phyloP scores from a whole-genome alignment of 2,797 vertebrate species.

The Alectoris magna region DNA sequence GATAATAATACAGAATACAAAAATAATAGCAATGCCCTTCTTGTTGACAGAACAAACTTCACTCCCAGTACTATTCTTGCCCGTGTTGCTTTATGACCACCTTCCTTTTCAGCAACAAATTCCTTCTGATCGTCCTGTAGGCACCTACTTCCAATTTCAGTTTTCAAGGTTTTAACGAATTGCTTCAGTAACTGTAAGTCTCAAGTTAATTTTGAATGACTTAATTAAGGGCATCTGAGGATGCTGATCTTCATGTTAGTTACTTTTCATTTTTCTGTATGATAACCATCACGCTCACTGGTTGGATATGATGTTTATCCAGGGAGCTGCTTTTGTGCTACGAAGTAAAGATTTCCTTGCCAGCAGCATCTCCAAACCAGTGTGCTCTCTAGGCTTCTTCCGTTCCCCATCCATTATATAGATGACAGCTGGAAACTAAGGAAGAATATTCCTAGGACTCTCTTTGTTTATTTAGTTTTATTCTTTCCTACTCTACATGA shows the following conservation, averaged over 20 bases:
- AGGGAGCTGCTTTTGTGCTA: conserved; percentile 61
- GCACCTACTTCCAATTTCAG: background rate
- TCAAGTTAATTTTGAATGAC: conserved; percentile 7
- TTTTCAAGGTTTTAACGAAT: conserved; percentile 26
- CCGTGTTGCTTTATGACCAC: background rate
- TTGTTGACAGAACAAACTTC: background rate
- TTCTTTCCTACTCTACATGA: background rate
- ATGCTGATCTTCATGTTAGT: background rate
- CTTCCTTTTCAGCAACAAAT: background rate
- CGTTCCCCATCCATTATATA: background rate
- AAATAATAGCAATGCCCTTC: background rate
- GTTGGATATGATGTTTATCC: conserved; percentile 40
- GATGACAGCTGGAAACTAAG: background rate
- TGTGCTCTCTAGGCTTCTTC: conserved; percentile 48
- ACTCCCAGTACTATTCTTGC: background rate
- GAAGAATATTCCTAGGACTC: background rate
- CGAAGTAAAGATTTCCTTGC: conserved; percentile 62
- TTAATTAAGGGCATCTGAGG: conserved; percentile 32
- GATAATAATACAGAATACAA: background rate
- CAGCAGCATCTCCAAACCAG: conserved; percentile 2
- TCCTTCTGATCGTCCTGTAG: background rate
- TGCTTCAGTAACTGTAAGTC: background rate
- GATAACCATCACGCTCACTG: background rate
- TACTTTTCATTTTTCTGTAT: conserved; percentile 44
- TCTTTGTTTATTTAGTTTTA: background rate